phyloP scores from a whole-genome alignment of 1,140 invertebrate genomes.

The Caerostris extrusa region DNA sequence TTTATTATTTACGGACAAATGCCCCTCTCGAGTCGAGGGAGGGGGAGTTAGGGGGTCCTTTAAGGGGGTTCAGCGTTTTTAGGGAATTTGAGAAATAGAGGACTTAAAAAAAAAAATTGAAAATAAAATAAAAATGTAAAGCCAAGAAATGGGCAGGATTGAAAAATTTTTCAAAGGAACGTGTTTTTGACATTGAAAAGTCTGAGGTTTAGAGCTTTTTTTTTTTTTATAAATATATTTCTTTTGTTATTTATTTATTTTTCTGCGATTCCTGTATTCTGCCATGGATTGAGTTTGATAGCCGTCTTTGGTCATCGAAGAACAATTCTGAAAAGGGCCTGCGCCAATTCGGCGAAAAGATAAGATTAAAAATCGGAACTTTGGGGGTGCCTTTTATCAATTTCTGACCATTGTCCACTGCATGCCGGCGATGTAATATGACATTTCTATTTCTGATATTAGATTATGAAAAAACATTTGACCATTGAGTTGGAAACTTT shows the following conservation, averaged over 20 bases:
- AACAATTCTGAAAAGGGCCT: not conserved
- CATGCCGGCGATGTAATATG: not conserved
- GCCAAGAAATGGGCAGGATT: conserved; percentile 31
- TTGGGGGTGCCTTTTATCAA: conserved; percentile 44
- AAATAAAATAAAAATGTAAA: not conserved
- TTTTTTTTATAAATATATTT: too few relatives aligned
- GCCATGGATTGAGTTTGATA: not conserved
- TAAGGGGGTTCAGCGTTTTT: not conserved
- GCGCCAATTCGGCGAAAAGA: not conserved
- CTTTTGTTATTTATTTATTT: conserved; percentile 40
- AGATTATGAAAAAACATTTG: not conserved
- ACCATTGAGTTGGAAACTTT: not conserved
- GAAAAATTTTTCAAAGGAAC: conserved; percentile 62
- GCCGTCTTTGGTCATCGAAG: not conserved
- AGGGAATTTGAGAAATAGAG: not conserved
- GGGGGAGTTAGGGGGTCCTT: not conserved
- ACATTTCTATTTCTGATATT: conserved; percentile 25
- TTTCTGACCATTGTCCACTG: conserved; percentile 31
- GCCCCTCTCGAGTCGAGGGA: not conserved
- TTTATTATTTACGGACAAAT: conserved; percentile 75
- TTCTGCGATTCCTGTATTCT: not conserved
- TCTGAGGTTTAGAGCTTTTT: conserved; percentile 33
- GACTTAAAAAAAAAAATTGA: not conserved
- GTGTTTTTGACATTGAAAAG: conserved; percentile 75
- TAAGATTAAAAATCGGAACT: conserved; percentile 25